phyloP scores from a whole-genome alignment of 2,888 invertebrate species.

The Eretmocerus hayati region DNA sequence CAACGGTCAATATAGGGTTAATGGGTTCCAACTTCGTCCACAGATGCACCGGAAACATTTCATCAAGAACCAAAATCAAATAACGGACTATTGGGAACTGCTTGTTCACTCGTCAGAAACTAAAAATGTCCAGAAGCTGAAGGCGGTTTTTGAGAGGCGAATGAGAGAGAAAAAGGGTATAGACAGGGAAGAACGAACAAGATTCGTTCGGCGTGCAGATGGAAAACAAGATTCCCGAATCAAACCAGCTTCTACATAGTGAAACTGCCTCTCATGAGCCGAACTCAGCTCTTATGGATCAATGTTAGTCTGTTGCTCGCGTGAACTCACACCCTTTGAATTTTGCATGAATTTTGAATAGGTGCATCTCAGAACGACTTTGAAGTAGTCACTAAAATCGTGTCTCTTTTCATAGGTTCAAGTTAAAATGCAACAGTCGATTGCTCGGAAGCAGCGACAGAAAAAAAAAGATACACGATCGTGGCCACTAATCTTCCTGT shows the following conservation, averaged over 20 bases:
- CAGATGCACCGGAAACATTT: too few relatives aligned
- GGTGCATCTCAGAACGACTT: constrained; percentile 15
- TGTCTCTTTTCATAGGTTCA: constrained; percentile 13
- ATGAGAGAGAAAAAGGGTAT: constrained; percentile 6
- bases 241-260: constrained; percentile 16
- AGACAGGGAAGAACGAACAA: constrained; percentile 18
- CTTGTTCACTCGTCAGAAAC: constrained; percentile 2
- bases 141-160: background rate
- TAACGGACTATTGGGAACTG: background rate
- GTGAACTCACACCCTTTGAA: background rate
- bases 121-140: background rate
- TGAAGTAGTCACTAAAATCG: constrained; percentile 10
- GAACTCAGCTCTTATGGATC: too few relatives aligned
- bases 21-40: too few relatives aligned
- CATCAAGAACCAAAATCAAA: too few relatives aligned
- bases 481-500: too few relatives aligned
- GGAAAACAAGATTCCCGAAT: constrained; percentile 22
- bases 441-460: too few relatives aligned
- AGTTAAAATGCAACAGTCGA: too few relatives aligned
- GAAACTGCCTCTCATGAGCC: too few relatives aligned
- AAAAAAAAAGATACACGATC: too few relatives aligned
- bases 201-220: constrained; percentile 25
- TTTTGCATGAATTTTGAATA: background rate
- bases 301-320: too few relatives aligned
- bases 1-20: constrained; percentile 30